Conservation (phyloP, 2,113 vertebrate genomes). For the Catagonus wagneri region DNA sequence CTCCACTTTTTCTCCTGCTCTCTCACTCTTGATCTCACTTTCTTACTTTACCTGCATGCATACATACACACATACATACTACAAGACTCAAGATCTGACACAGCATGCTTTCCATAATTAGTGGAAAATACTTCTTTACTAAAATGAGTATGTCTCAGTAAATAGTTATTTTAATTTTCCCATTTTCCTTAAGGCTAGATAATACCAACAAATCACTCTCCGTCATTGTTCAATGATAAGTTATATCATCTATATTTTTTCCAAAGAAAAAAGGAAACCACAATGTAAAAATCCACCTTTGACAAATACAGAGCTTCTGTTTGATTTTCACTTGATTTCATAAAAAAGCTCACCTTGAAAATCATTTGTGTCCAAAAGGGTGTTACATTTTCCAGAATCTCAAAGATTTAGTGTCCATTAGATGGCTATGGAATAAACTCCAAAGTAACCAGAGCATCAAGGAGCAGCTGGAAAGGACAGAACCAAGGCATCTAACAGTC, state of each 20-base stretch:
- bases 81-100: background rate
- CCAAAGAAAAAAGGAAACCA: background rate
- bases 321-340: background rate
- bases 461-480: background rate
- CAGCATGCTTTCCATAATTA: background rate
- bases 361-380: background rate
- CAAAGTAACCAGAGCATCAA: background rate
- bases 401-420: background rate
- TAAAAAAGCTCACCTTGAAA: constrained; percentile 40
- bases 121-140: background rate
- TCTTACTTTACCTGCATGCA: background rate
- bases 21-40: background rate
- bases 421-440: background rate
- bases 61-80: background rate
- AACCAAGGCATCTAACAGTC: background rate
- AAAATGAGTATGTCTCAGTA: constrained; percentile 19
- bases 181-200: background rate
- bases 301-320: background rate
- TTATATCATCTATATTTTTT: background rate
- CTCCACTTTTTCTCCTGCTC: background rate
- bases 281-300: background rate
- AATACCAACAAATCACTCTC: background rate
- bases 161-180: background rate
- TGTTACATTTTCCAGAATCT: background rate
- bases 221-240: background rate